Base-by-base conservation (phyloP, 2,888 invertebrate species). In the Dryococelus australis region DNA sequence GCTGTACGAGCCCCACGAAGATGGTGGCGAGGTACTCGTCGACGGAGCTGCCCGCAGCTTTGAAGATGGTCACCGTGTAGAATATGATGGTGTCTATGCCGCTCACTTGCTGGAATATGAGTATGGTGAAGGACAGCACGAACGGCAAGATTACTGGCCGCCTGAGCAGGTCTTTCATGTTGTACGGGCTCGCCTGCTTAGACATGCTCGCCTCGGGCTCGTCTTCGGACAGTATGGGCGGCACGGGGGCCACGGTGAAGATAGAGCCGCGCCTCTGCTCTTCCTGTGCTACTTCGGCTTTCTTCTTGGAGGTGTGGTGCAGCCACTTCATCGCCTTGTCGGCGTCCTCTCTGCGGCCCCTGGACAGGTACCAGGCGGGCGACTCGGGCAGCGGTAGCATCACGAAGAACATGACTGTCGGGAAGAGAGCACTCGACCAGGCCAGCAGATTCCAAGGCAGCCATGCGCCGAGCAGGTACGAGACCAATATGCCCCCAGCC, bases 301-400 rank as follows among this genome's bases (percentile, higher is more conserved):
- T 80, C 8, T 12, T 80, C n/a, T 80, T 78, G 28, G 88, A 80
- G 16, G 84, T 13, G 92, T 92, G 91, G 85, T 94, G 93, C 26
- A 96, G 91, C 94, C 94, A 94, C 85, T 93, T 92, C 85, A 95
- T 91, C 0, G 93, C 91, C 79, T 93, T 91, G 27, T 92, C 90
- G 0, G 94, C 94, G 13, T 94, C 93, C 0, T 93, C 90, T 88
- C 94, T 93, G 51, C 92, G 89, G 0, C 93, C 93, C 28, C 92
- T 92, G 10, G 92, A 91, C 86, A 93, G 92, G 20, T 94, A 90
- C 94, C 94, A 95, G 24, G 94, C 93, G 0, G 96, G 96, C 0
- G 95, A 95, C 91, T 96, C 96, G 0, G 95, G 95, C 80, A 95
- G 92, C 0, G 94, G 94, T 0, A 94, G 90, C 26, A 95, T 92